Evolutionary conservation across 2,888 invertebrate genomes (phyloP).

Genomic region (Molorchus minor): DNA sequence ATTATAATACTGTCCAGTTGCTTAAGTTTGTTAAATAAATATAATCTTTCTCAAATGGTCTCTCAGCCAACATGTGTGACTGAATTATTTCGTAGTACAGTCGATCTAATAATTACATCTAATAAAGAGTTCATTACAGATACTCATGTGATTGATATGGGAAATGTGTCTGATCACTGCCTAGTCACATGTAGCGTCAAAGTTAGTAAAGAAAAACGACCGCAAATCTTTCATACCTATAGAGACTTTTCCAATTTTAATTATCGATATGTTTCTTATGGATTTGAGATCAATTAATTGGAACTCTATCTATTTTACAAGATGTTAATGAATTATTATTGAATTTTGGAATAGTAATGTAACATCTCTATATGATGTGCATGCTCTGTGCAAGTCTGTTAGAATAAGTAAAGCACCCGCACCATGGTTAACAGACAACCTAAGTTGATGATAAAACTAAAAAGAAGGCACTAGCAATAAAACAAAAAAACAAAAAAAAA

Average conservation of each 20-base stretch:
- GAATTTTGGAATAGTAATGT: neutral
- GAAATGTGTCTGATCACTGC: neutral
- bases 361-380: neutral
- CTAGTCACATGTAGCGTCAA: neutral
- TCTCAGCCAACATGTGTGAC: neutral
- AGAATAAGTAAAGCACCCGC: neutral
- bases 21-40: neutral
- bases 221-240: neutral
- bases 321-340: neutral
- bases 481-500: neutral
- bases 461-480: neutral
- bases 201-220: neutral
- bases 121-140: neutral
- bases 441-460: neutral
- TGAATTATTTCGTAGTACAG: neutral
- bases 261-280: neutral
- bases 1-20: neutral
- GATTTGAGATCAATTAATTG: neutral
- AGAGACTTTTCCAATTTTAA: neutral
- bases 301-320: neutral
- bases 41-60: neutral
- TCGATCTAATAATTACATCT: neutral
- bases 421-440: neutral
- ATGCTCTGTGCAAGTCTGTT: conserved; percentile 1
- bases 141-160: neutral